A percentile compares a stretch with the other conserved stretches of the same genome.
phyloP scores from a whole-genome alignment of 2,888 invertebrate genomes.

The Eupsilia transversa region DNA sequence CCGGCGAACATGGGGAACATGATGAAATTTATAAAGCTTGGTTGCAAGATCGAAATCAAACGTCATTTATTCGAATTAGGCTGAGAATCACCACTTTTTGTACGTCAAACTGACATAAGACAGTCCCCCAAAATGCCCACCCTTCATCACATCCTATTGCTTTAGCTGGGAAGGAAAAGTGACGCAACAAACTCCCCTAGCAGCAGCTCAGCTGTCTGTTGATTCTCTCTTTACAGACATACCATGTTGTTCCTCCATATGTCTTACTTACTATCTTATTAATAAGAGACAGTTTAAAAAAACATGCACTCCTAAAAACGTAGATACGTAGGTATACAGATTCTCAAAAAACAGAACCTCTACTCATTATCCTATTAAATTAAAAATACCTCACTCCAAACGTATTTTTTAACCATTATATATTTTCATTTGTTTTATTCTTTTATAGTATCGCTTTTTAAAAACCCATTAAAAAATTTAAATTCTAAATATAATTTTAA shows the following conservation, averaged over 20 bases:
- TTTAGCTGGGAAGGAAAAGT: not conserved
- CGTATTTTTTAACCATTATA: not conserved
- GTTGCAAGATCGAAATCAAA: not conserved
- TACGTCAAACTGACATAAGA: not conserved
- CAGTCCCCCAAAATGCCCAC: not conserved
- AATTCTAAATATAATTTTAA: not conserved
- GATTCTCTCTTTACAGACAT: not conserved
- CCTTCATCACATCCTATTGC: not conserved
- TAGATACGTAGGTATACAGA: not conserved
- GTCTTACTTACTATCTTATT: not conserved
- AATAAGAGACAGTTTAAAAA: too few relatives aligned
- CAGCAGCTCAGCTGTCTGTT: not conserved
- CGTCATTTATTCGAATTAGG: not conserved
- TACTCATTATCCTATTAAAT: not conserved
- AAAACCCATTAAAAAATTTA: not conserved
- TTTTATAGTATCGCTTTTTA: too few relatives aligned
- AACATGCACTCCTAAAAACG: not conserved
- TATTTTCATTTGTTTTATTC: not conserved
- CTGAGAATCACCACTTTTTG: not conserved
- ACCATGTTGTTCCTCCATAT: not conserved
- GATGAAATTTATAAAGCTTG: not conserved
- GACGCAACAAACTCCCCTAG: not conserved
- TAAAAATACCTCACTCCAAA: not conserved
- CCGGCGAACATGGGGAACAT: too few relatives aligned
- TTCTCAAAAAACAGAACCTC: not conserved